These are phyloP conservation scores for Dryoscopus gambensis DNA, from an alignment of 2,113 vertebrate species.

Conservation along the genomic window DNA sequence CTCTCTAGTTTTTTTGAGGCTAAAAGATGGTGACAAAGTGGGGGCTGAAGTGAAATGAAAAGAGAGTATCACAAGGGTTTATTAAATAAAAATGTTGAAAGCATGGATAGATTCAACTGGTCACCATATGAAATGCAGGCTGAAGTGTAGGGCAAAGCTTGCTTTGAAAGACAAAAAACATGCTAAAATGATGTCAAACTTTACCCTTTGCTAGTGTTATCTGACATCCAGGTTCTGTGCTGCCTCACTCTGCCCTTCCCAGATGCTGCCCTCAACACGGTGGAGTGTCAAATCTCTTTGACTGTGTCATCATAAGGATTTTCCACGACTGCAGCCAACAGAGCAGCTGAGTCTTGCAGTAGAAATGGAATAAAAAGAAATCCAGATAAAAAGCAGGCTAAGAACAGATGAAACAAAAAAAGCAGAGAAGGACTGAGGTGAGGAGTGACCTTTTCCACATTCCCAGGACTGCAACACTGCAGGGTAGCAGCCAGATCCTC, in stretches of 20 bases:
- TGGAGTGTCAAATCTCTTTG: background rate
- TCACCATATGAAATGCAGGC: background rate
- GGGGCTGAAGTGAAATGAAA: background rate
- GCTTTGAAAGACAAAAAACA: background rate
- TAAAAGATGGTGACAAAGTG: background rate
- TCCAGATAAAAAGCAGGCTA: background rate
- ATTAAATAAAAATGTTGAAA: background rate
- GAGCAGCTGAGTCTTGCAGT: background rate
- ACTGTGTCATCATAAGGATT: background rate
- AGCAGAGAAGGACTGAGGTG: background rate
- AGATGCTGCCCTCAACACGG: background rate
- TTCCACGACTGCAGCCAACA: background rate
- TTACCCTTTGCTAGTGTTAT: background rate
- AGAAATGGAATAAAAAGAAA: background rate
- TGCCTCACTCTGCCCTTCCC: background rate
- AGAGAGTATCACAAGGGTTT: background rate
- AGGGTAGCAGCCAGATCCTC: background rate
- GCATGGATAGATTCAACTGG: background rate
- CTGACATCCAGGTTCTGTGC: background rate
- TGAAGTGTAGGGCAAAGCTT: background rate
- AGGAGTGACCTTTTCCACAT: background rate
- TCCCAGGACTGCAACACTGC: background rate
- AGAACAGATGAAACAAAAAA: background rate
- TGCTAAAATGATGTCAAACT: background rate
- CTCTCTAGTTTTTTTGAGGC: background rate